Percentiles rank a stretch among this genome's conserved stretches.
Conservation (phyloP, 1,140 invertebrate genomes). For the Caenorhabditis latens region DNA sequence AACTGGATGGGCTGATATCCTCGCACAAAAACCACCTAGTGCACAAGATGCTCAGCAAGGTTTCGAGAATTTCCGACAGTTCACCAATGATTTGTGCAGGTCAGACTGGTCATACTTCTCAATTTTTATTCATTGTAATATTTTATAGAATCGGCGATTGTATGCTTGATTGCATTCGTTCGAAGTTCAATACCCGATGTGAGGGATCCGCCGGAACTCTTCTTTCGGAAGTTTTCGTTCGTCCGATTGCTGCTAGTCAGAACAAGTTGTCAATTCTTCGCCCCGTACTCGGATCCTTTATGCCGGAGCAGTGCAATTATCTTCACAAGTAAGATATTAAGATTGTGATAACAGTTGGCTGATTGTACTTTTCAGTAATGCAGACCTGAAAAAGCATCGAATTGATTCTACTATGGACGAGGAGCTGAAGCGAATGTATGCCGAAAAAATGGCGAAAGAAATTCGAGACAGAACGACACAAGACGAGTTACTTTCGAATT, state of each 20-base stretch:
- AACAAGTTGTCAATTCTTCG: slow-evolving; percentile 40
- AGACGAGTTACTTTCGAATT: slow-evolving; percentile 1
- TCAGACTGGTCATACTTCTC: background rate
- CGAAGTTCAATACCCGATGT: slow-evolving; percentile 55
- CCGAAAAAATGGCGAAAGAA: slow-evolving; percentile 45
- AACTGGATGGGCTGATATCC: slow-evolving; percentile 35
- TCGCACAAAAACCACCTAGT: background rate
- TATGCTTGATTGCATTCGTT: slow-evolving; percentile 47
- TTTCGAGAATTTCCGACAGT: slow-evolving; percentile 21
- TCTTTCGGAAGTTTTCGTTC: slow-evolving; percentile 55
- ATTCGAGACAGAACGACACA: background rate
- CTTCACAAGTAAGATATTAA: slow-evolving; percentile 8
- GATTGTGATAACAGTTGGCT: background rate
- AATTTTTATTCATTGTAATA: background rate
- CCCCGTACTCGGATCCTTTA: slow-evolving; percentile 34
- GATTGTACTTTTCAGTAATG: slow-evolving; percentile 5
- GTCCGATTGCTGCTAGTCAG: slow-evolving; percentile 51
- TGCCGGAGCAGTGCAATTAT: slow-evolving; percentile 54
- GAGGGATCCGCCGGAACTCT: slow-evolving; percentile 56
- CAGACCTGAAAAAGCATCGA: slow-evolving; percentile 36
- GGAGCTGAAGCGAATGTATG: slow-evolving; percentile 53
- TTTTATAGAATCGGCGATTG: slow-evolving; percentile 50
- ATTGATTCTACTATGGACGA: slow-evolving; percentile 50
- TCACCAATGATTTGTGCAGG: slow-evolving; percentile 23
- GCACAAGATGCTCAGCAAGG: slow-evolving; percentile 14